Conservation (phyloP, 2,113 vertebrate species). For the Aldabrachelys gigantea region DNA sequence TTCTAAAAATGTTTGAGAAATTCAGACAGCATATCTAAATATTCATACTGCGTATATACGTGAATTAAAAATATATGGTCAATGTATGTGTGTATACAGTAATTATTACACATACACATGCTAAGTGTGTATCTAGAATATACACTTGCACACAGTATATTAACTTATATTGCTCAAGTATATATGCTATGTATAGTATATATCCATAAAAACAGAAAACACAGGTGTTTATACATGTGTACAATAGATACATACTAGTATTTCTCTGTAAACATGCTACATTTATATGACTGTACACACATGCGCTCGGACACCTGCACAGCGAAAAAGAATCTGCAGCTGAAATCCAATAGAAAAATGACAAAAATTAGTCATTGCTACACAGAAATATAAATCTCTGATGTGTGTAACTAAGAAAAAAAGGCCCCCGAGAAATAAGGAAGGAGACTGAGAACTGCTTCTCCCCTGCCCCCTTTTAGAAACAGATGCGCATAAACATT, state of each 20-base stretch:
- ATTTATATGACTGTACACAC: not conserved
- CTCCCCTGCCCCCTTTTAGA: not conserved
- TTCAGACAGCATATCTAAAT: not conserved
- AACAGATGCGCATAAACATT: not conserved
- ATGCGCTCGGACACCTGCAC: not conserved
- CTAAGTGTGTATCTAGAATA: not conserved
- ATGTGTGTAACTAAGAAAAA: not conserved
- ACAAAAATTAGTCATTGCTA: not conserved
- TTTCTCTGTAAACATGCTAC: not conserved
- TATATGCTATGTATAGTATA: conserved; percentile 62
- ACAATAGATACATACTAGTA: not conserved
- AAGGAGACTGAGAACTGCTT: rapidly evolving
- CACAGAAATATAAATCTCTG: too few species aligned
- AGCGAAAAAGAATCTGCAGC: not conserved
- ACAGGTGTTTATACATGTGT: conserved; percentile 43
- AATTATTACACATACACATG: not conserved
- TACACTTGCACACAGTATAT: conserved; percentile 46
- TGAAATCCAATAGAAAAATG: not conserved
- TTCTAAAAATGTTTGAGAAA: not conserved
- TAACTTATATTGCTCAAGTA: conserved; percentile 72
- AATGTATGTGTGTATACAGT: conserved; percentile 36
- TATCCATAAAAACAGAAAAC: conserved; percentile 53
- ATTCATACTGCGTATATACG: conserved; percentile 56
- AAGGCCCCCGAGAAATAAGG: not conserved
- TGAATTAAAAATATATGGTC: conserved; percentile 62